Evolutionary conservation across 2,797 vertebrate genomes (phyloP), one percentile per base, ranked within the genome.

Genomic region (Microchirus variegatus): DNA sequence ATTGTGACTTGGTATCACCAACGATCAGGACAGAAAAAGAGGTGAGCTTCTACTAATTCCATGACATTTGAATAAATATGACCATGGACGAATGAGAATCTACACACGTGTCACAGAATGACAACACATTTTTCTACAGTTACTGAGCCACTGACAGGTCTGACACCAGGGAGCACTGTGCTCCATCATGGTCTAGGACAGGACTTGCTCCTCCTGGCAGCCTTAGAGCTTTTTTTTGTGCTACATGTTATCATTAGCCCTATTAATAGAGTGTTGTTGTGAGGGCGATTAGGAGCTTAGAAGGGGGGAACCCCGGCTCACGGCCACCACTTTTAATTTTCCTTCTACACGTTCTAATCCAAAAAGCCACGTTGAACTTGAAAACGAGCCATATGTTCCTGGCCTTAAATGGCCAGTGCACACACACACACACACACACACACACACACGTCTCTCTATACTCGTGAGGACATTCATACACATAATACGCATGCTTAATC

Each of bases 291-390:
- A 85, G 66, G 61, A 70, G 81, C 53, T 88, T 69, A 83, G 59
- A 57, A 55, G 59, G 73, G 73, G 72, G 71, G 67, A 66, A 61
- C 78, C 71, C 66, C 61, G 44, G 70, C 67, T 75, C 59, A 82
- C 18, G 67, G 67, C 75, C 75, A 82, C 72, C 82, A 85, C 87
- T 88, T 90, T 90, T 86, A 77, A 89, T 87, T 89, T 88, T 82
- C 71, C 71, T 15, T 87, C 81, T 67, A 49, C 77, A 82, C 80
- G 58, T 82, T 73, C 70, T 90, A 88, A 89, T 87, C 85, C 76
- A 70, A 16, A 16, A 40, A 65, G 63, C 78, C 82, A 86, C 77
- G 53, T 14, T 83, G 71, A 87, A 89, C 75, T 88, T 86, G 69
- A 85, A 82, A 87, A 86, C 70, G 70, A 75, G 68, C 87, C 87